phyloP scores from a whole-genome alignment of 1,140 invertebrate genomes.

The Pissodes strobi region DNA sequence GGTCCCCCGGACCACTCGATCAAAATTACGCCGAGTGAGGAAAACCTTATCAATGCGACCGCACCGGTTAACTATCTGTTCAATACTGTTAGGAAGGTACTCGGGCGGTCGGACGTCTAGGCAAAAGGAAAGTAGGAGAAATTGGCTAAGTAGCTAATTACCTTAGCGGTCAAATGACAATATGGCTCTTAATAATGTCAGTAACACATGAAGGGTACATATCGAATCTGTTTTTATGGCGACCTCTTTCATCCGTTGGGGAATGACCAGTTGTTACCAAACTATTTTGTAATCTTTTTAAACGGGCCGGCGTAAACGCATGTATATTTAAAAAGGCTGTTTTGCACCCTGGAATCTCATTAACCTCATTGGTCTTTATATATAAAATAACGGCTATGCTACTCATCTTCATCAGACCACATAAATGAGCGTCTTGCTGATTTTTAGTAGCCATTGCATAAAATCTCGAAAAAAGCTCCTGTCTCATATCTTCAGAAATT shows the following conservation, averaged over 20 bases:
- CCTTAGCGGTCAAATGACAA: conserved; percentile 15
- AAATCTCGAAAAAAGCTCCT: not conserved
- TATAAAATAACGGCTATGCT: not conserved
- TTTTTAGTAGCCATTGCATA: not conserved
- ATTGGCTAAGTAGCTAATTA: too few species aligned
- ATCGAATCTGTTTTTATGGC: not conserved
- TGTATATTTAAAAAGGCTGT: conserved; percentile 1
- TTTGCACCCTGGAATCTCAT: not conserved
- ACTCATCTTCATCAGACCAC: not conserved
- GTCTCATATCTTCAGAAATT: too few species aligned
- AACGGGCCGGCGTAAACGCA: not conserved
- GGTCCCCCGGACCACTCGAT: too few species aligned
- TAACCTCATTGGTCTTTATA: not conserved
- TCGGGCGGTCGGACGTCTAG: too few species aligned
- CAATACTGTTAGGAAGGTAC: too few species aligned
- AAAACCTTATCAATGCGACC: too few species aligned
- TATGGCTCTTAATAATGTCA: not conserved
- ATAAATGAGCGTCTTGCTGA: not conserved
- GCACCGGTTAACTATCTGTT: too few species aligned
- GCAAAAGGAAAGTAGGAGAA: too few species aligned
- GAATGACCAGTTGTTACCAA: not conserved
- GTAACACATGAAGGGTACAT: not conserved
- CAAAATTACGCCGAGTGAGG: too few species aligned
- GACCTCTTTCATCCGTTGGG: not conserved
- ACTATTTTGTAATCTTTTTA: not conserved